Conservation (phyloP, 2,797 vertebrate genomes). For the Pangasius sanitwongsei region DNA sequence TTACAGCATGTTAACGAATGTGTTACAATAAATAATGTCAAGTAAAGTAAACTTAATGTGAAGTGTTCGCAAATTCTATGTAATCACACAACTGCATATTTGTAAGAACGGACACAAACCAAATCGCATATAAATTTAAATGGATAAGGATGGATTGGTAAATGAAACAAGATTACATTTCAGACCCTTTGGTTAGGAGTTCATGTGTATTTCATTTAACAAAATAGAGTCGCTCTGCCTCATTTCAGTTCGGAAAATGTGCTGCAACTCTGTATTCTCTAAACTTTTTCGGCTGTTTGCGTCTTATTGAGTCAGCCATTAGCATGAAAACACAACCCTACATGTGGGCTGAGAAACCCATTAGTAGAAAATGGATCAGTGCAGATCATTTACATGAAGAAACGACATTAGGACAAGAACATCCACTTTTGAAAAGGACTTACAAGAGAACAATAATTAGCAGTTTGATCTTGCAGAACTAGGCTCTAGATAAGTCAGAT, state of each 20-base stretch:
- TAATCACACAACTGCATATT: background rate
- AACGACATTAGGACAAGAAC: background rate
- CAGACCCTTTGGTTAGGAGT: background rate
- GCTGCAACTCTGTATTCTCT: background rate
- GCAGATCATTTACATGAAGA: background rate
- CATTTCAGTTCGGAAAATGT: background rate
- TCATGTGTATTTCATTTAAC: background rate
- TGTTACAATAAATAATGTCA: background rate
- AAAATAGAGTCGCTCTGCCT: background rate
- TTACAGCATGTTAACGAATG: background rate
- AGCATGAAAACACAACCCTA: background rate
- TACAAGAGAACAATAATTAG: background rate
- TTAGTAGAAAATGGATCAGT: constrained; percentile 2
- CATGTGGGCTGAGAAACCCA: constrained; percentile 2
- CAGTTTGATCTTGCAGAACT: background rate
- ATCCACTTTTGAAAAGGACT: background rate
- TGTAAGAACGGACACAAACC: background rate
- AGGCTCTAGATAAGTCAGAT: background rate
- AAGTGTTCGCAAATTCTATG: background rate
- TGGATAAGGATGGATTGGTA: background rate
- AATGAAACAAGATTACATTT: background rate
- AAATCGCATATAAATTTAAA: background rate
- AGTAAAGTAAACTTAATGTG: background rate
- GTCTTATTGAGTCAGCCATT: background rate
- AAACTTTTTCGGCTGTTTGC: background rate